Evolutionary conservation across 2,797 vertebrate species (phyloP).

Genomic region (Sebastes cheni): DNA sequence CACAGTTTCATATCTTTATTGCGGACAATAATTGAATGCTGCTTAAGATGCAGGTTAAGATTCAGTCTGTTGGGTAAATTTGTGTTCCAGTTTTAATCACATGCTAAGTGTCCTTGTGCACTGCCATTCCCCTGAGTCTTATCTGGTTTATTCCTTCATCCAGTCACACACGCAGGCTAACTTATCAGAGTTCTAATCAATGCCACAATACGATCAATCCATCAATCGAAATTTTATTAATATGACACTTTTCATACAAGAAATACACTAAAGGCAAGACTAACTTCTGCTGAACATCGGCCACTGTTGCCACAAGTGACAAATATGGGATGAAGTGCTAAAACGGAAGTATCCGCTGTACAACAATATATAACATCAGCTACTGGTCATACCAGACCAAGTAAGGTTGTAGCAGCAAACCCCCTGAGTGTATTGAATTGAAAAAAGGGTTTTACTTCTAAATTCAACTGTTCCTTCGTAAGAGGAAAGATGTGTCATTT

Average conservation of each 20-base stretch:
- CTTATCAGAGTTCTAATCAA: background rate
- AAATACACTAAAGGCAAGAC: background rate
- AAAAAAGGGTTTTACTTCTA: background rate
- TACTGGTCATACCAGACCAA: background rate
- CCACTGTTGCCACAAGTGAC: background rate
- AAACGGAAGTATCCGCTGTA: background rate
- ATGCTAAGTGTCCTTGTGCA: background rate
- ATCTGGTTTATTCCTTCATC: background rate
- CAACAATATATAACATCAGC: background rate
- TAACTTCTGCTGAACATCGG: background rate
- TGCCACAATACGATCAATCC: background rate
- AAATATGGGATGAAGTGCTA: background rate
- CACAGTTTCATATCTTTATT: background rate
- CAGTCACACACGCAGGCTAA: background rate
- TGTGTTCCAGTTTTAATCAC: background rate
- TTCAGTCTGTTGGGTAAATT: background rate
- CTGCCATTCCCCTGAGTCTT: background rate
- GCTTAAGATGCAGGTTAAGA: background rate
- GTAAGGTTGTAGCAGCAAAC: background rate
- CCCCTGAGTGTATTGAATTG: background rate
- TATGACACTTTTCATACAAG: background rate
- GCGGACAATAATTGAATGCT: too few relatives aligned
- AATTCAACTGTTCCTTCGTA: background rate
- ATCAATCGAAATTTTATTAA: background rate
- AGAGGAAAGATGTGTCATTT: background rate